Base-by-base conservation (phyloP, 1,140 invertebrate genomes). In the Meloidogyne hapla region DNA sequence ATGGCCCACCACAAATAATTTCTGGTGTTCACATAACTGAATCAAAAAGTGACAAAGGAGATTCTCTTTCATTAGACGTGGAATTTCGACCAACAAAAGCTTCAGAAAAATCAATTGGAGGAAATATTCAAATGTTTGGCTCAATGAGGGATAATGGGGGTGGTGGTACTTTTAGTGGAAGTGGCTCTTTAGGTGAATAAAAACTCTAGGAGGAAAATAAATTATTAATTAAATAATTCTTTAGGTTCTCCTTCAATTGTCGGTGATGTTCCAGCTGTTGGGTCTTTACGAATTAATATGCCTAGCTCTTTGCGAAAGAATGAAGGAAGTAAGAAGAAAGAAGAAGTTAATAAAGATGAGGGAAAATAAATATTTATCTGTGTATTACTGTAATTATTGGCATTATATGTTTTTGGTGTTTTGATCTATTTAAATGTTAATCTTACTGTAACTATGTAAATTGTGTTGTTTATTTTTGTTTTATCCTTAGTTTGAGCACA, bases 311-410 rank as follows among this genome's bases (percentile, higher is more conserved):
- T 56, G 48, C 48, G 48, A 8, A 56, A 56, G n/a, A 56, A 56
- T 42, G 13, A 12, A n/a, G 48, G n/a, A 56, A n/a, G 48, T n/a
- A n/a, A 6, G 18, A 56, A 48, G 48, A 84, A 86, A 69, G 89
- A 89, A 18, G 38, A 45, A 45, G n/a, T 45, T 15, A 56, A n/a
- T n/a, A n/a, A 56, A n/a, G 18, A 56, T 2, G 12, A n/a, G n/a
- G 6, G 18, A n/a, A 56, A 56, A n/a, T 56, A 56, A n/a, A 21
- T 56, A 56, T n/a, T 6, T 48, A 48, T 56, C 4, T 15, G 15
- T 18, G 8, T 48, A 48, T n/a, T 48, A 1, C 13, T 15, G 45
- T 48, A n/a, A n/a, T n/a, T n/a, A n/a, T n/a, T n/a, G n/a, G n/a
- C n/a, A n/a, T n/a, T n/a, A n/a, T n/a, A 4, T 48, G 15, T 48